phyloP scores from a whole-genome alignment of 2,888 invertebrate genomes.

The Timandra comae region DNA sequence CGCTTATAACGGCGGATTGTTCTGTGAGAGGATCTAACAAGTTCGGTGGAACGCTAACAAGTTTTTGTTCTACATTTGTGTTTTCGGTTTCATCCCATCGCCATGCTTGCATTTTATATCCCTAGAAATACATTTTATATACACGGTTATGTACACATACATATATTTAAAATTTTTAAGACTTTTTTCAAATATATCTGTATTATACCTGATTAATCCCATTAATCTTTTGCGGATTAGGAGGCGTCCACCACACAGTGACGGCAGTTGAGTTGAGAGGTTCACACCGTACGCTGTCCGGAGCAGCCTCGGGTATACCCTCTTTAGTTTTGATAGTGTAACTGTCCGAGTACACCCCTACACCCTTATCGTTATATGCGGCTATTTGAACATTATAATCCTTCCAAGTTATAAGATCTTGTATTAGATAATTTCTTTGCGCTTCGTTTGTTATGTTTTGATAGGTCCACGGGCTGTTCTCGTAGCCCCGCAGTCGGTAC shows the following conservation, averaged over 20 bases:
- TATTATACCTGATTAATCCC: constrained; percentile 91
- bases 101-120: constrained; percentile 96
- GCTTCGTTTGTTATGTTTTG: constrained; percentile 96
- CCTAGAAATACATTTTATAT: constrained; percentile 51
- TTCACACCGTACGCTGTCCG: constrained; percentile 85
- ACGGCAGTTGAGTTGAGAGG: constrained; percentile 91
- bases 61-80: constrained; percentile 79
- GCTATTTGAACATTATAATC: constrained; percentile 98
- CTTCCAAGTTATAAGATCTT: constrained; percentile 97
- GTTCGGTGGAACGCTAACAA: constrained; percentile 92
- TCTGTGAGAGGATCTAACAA: constrained; percentile 91
- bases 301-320: constrained; percentile 95
- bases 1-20: constrained; percentile 84
- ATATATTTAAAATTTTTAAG: too few relatives aligned
- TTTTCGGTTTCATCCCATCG: constrained; percentile 75
- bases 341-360: constrained; percentile 93
- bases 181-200: too few relatives aligned
- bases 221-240: constrained; percentile 97
- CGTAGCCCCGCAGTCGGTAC: constrained; percentile 94
- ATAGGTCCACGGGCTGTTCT: constrained; percentile 92
- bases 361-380: constrained; percentile 97
- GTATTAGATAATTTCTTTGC: constrained; percentile 91
- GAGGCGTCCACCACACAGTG: constrained; percentile 94
- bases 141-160: too few relatives aligned
- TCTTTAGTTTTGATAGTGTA: constrained; percentile 96